A percentile compares a stretch with the other conserved stretches of the same genome.
Evolutionary conservation across 2,797 vertebrate genomes (phyloP).

Genomic region (Anabas testudineus): DNA sequence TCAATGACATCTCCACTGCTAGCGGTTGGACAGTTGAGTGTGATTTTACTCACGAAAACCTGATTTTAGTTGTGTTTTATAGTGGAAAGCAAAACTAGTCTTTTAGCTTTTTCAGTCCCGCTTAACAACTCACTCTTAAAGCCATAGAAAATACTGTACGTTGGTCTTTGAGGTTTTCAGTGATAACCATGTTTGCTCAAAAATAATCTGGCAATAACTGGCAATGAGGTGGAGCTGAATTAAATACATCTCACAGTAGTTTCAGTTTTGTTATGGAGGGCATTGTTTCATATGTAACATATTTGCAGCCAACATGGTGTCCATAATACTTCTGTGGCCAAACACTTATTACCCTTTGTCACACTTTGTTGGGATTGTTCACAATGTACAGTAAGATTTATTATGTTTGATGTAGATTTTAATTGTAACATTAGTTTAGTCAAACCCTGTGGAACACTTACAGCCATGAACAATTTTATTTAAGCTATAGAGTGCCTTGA

Average conservation of each 20-base stretch:
- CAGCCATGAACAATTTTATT: slow-evolving; percentile 78
- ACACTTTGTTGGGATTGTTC: slow-evolving; percentile 52
- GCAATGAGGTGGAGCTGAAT: slow-evolving; percentile 9
- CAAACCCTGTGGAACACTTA: slow-evolving; percentile 72
- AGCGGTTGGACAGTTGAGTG: slow-evolving; percentile 20
- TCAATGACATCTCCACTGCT: slow-evolving; percentile 17
- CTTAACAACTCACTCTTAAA: slow-evolving; percentile 19
- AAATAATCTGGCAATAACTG: slow-evolving; percentile 18
- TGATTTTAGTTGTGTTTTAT: slow-evolving; percentile 30
- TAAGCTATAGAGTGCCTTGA: slow-evolving; percentile 80
- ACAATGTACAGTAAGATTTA: slow-evolving; percentile 61
- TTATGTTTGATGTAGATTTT: slow-evolving; percentile 54
- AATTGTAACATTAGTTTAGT: slow-evolving; percentile 60
- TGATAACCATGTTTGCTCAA: slow-evolving; percentile 12
- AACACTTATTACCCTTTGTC: slow-evolving; percentile 48
- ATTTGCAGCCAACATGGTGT: slow-evolving; percentile 18
- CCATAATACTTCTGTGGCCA: slow-evolving; percentile 19
- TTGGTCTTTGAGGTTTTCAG: slow-evolving; percentile 7
- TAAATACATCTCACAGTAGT: slow-evolving; percentile 23
- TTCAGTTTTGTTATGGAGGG: slow-evolving; percentile 10
- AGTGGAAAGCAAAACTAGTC: slow-evolving; percentile 27
- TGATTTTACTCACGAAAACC: slow-evolving; percentile 32
- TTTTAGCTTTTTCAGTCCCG: slow-evolving; percentile 29
- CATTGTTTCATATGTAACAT: slow-evolving; percentile 45
- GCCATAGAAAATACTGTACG: slow-evolving; percentile 2